Conservation (phyloP, 2,797 vertebrate species). For the Esox lucius region DNA sequence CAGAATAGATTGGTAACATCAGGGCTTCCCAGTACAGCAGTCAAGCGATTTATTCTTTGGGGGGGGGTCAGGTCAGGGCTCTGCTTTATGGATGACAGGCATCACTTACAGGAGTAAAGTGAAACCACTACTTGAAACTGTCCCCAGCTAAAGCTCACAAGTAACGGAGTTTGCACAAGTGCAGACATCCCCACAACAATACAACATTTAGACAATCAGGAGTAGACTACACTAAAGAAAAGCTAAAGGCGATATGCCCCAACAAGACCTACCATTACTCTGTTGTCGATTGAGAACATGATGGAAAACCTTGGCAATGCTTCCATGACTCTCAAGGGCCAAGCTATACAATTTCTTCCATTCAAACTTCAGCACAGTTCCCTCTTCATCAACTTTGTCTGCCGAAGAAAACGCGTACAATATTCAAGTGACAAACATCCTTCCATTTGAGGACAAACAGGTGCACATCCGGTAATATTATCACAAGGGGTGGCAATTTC, state of each 20-base stretch:
- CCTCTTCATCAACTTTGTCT: constrained; percentile 42
- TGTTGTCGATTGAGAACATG: constrained; percentile 57
- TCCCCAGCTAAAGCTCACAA: background rate
- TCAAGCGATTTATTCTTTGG: background rate
- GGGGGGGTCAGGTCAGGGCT: background rate
- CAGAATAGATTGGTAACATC: background rate
- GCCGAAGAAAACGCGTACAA: background rate
- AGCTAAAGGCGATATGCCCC: background rate
- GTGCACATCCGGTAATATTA: too few species aligned
- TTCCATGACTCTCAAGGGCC: constrained; percentile 48
- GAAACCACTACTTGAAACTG: background rate
- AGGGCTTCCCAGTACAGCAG: background rate
- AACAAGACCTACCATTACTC: constrained; percentile 43
- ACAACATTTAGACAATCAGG: too few species aligned
- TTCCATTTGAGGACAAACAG: background rate
- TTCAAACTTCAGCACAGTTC: constrained; percentile 50
- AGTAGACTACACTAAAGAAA: background rate
- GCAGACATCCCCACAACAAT: too few species aligned
- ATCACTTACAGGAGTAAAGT: background rate
- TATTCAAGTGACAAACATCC: background rate
- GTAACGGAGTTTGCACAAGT: background rate
- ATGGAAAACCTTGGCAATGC: constrained; percentile 40
- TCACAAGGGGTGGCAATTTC: too few species aligned
- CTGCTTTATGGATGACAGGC: background rate
- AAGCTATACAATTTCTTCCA: constrained; percentile 59